A percentile compares a stretch with the other conserved stretches of the same genome.
phyloP scores from a whole-genome alignment of 2,888 invertebrate species.

The Chelonus formosanus region DNA sequence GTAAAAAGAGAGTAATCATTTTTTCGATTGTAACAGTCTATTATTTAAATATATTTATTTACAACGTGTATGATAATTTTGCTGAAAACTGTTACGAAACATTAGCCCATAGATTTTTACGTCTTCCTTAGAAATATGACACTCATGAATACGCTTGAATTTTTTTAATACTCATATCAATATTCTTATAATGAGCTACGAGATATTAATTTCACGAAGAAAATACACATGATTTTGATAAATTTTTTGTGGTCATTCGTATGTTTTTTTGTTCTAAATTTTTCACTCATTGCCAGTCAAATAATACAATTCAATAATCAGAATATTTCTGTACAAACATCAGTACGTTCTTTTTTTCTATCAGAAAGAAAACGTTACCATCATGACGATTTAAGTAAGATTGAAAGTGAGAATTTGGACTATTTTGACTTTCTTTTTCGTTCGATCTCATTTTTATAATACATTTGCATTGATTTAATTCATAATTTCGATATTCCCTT shows the following conservation, averaged over 20 bases:
- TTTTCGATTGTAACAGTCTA: constrained; percentile 29
- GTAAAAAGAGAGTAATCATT: too few species aligned
- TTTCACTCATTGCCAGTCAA: constrained; percentile 38
- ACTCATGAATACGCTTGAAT: constrained; percentile 64
- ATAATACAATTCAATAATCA: constrained; percentile 66
- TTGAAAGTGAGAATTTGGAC: constrained; percentile 64
- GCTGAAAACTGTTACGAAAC: constrained; percentile 64
- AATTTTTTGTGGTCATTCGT: constrained; percentile 36
- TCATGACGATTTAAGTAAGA: constrained; percentile 39
- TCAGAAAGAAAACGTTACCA: constrained; percentile 59
- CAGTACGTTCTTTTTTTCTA: constrained; percentile 47
- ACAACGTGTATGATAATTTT: constrained; percentile 45
- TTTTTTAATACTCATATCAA: constrained; percentile 57
- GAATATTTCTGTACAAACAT: constrained; percentile 65
- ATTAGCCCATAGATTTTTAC: constrained; percentile 59
- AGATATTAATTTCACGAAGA: constrained; percentile 59
- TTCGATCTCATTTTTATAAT: constrained; percentile 35
- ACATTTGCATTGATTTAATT: constrained; percentile 41
- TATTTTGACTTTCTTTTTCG: constrained; percentile 41
- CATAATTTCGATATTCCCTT: constrained; percentile 20
- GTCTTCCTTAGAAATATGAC: constrained; percentile 65
- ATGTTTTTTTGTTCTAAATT: constrained; percentile 38
- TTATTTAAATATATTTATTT: constrained; percentile 26
- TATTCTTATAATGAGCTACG: constrained; percentile 56
- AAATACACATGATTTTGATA: constrained; percentile 63